Conservation (phyloP, 2,113 vertebrate species). For the Vulpes lagopus region DNA sequence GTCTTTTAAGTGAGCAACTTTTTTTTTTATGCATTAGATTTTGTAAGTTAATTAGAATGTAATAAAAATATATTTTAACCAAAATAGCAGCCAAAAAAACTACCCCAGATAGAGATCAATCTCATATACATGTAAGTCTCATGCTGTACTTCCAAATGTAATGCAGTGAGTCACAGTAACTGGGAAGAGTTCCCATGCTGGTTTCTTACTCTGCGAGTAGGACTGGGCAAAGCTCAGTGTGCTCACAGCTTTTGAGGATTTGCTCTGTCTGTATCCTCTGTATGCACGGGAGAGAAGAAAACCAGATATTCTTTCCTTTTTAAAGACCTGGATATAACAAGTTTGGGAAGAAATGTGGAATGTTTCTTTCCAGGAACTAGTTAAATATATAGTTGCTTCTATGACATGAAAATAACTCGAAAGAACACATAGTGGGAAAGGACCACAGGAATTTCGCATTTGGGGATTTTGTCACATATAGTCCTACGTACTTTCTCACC, state of each 20-base stretch:
- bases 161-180: background rate
- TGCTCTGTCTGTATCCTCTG: background rate
- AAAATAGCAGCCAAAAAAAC: background rate
- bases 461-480: background rate
- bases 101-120: background rate
- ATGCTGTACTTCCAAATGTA: background rate
- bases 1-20: conserved; percentile 78
- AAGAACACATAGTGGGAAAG: background rate
- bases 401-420: background rate
- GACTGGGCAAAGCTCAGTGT: accelerated
- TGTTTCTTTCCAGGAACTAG: background rate
- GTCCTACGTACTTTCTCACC: background rate
- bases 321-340: background rate
- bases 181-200: background rate
- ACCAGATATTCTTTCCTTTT: background rate
- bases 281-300: background rate
- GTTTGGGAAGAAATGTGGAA: background rate
- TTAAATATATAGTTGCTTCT: background rate
- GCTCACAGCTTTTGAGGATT: background rate
- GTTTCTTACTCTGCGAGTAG: too few relatives aligned
- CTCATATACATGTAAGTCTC: too few relatives aligned
- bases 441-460: background rate
- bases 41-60: background rate
- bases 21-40: background rate
- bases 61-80: background rate